Percentiles rank a stretch among this genome's conserved stretches.
These are phyloP conservation scores for Spisula solida DNA, from an alignment of 2,888 invertebrate genomes.

Conservation along the genomic window DNA sequence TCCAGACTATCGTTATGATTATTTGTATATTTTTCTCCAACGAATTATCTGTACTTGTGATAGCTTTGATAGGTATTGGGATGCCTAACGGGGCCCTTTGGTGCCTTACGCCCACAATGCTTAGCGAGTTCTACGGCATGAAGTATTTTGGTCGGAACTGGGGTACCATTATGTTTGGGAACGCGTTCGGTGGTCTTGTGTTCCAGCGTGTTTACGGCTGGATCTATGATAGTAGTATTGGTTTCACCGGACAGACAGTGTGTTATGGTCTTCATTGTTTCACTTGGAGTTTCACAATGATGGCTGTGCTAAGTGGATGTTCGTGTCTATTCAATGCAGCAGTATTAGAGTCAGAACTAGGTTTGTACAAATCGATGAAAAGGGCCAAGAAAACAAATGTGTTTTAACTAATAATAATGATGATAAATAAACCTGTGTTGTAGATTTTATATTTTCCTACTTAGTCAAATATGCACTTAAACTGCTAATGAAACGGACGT, in stretches of 20 bases:
- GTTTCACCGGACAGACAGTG: slow-evolving; percentile 69
- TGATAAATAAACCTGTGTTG: too few species aligned
- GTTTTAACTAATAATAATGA: background rate
- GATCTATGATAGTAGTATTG: slow-evolving; percentile 77
- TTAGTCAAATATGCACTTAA: too few species aligned
- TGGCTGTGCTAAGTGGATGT: slow-evolving; percentile 76
- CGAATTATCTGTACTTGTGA: slow-evolving; percentile 71
- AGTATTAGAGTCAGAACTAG: slow-evolving; percentile 71
- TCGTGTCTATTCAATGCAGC: slow-evolving; percentile 76
- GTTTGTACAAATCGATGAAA: slow-evolving; percentile 49
- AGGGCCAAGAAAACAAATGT: slow-evolving; percentile 1
- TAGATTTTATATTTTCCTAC: too few species aligned
- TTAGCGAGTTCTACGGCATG: slow-evolving; percentile 82
- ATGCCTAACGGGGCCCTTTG: slow-evolving; percentile 81
- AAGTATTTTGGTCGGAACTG: slow-evolving; percentile 81
- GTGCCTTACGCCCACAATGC: slow-evolving; percentile 82
- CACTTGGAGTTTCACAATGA: slow-evolving; percentile 79
- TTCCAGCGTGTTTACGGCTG: slow-evolving; percentile 78
- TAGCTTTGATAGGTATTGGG: slow-evolving; percentile 75
- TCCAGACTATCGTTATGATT: slow-evolving; percentile 75
- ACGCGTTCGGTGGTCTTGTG: slow-evolving; percentile 76
- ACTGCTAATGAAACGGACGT: too few species aligned
- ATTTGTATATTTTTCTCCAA: slow-evolving; percentile 78
- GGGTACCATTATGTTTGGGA: slow-evolving; percentile 81
- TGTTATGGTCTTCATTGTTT: slow-evolving; percentile 81